These are phyloP conservation scores for Cacoxenus indagator DNA, from an alignment of 2,888 invertebrate species.

Conservation along the genomic window DNA sequence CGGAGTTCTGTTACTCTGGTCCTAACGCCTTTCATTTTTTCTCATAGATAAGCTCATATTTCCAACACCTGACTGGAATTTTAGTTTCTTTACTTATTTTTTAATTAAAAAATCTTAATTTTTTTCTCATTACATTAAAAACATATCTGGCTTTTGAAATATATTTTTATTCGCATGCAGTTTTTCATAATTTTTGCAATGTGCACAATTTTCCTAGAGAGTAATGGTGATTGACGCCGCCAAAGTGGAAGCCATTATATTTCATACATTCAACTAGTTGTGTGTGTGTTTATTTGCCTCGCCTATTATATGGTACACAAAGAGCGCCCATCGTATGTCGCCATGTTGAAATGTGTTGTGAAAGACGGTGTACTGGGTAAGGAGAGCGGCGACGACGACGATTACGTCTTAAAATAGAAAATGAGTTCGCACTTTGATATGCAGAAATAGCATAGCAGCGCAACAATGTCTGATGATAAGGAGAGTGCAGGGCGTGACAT, in stretches of 20 bases:
- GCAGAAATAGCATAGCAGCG: conserved; percentile 41
- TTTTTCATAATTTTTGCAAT: neutral
- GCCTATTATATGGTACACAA: conserved; percentile 42
- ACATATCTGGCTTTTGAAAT: too few relatives aligned
- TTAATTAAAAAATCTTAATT: too few relatives aligned
- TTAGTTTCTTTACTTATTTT: too few relatives aligned
- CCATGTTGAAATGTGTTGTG: neutral
- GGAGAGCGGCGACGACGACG: too few relatives aligned
- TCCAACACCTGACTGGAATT: too few relatives aligned
- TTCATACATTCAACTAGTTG: conserved; percentile 61
- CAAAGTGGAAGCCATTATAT: conserved; percentile 64
- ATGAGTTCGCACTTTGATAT: conserved; percentile 65
- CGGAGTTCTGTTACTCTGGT: too few relatives aligned
- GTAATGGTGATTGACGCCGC: neutral
- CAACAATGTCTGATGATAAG: neutral
- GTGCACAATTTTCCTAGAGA: conserved; percentile 26
- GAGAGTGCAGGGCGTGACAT: neutral
- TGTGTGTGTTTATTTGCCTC: conserved; percentile 50
- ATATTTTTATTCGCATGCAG: neutral
- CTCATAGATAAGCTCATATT: too few relatives aligned
- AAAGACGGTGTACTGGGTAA: too few relatives aligned
- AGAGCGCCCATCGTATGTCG: conserved; percentile 40
- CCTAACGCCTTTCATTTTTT: too few relatives aligned
- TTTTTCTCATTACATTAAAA: too few relatives aligned
- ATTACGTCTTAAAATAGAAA: conserved; percentile 33